Conservation (phyloP, 2,113 vertebrate genomes). For the Corythaeola cristata region DNA sequence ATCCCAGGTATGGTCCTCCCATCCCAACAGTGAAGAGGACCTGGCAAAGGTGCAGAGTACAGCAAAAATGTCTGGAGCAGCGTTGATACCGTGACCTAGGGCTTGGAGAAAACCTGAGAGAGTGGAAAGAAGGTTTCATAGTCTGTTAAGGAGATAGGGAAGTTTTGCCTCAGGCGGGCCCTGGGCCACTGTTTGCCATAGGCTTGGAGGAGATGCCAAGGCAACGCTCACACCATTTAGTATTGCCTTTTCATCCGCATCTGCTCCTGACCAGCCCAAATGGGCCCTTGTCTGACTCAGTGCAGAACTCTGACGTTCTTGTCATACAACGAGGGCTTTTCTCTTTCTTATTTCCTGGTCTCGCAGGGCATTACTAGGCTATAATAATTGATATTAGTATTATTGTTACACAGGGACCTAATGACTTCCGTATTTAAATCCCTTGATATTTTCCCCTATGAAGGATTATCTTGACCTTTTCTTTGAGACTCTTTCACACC, state of each 20-base stretch:
- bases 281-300: neutral
- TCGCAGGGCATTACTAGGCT: neutral
- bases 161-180: neutral
- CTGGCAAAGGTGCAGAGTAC: neutral
- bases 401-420: neutral
- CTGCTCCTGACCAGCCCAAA: neutral
- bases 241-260: neutral
- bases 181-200: neutral
- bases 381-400: neutral
- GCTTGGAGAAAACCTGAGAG: neutral
- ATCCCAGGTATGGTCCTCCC: accelerated
- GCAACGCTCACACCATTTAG: accelerated
- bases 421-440: neutral
- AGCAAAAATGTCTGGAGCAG: neutral
- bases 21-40: neutral
- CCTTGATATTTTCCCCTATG: neutral
- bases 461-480: neutral
- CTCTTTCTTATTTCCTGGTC: neutral
- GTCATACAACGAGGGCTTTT: neutral
- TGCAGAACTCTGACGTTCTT: neutral
- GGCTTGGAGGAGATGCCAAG: neutral
- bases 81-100: neutral
- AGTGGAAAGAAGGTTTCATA: neutral
- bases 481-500: neutral
- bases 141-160: neutral